Conservation (phyloP, 2,888 invertebrate species). For the Coelogynopora nodosa region DNA sequence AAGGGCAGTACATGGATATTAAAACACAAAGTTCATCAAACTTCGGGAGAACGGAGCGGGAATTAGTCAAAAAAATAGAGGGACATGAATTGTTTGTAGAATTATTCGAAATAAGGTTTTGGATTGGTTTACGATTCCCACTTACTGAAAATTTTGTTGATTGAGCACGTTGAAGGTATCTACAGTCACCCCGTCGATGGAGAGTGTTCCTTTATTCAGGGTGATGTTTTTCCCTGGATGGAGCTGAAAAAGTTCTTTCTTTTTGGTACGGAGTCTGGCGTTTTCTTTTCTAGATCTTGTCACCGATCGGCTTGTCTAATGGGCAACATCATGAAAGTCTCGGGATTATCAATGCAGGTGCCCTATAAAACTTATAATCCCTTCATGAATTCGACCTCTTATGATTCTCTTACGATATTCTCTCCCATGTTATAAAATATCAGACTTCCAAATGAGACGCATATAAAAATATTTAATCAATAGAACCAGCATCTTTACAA, state of each 20-base stretch:
- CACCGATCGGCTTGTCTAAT: too few relatives aligned
- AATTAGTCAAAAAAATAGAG: not conserved
- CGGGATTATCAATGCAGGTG: too few relatives aligned
- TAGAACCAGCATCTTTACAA: too few relatives aligned
- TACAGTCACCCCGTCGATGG: constrained; percentile 20
- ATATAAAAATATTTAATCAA: too few relatives aligned
- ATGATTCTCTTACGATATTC: too few relatives aligned
- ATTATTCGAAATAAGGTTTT: not conserved
- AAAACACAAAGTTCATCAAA: not conserved
- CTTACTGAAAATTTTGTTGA: not conserved
- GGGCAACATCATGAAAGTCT: too few relatives aligned
- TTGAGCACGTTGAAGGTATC: not conserved
- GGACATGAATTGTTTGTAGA: not conserved
- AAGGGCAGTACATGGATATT: not conserved
- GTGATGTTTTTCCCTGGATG: not conserved
- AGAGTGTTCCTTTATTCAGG: constrained; percentile 28
- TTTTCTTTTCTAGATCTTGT: constrained; percentile 22
- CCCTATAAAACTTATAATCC: too few relatives aligned
- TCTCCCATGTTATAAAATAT: too few relatives aligned
- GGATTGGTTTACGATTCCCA: not conserved
- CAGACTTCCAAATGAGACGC: too few relatives aligned
- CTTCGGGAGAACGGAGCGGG: not conserved
- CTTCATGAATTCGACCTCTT: too few relatives aligned
- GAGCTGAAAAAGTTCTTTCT: not conserved
- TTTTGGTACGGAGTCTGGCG: constrained; percentile 14